Evolutionary conservation across 2,113 vertebrate genomes (phyloP).

Genomic region (Alces alces): DNA sequence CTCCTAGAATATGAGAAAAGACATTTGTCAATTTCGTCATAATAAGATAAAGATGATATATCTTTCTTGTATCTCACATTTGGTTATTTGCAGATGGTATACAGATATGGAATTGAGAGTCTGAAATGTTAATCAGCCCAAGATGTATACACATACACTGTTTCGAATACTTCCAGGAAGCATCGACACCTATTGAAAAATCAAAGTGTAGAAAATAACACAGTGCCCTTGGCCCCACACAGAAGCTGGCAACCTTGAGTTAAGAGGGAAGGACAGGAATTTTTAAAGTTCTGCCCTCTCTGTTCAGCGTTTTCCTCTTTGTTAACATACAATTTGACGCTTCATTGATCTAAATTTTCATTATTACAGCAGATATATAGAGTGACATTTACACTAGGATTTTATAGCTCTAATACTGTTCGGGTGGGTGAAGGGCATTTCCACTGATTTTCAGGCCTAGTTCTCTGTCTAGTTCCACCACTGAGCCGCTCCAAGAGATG

Average conservation of each 20-base stretch:
- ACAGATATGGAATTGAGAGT: background rate
- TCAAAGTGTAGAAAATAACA: background rate
- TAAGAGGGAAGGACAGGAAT: background rate
- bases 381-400: background rate
- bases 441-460: background rate
- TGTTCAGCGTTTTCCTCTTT: background rate
- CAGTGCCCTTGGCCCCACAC: background rate
- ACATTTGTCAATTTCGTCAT: background rate
- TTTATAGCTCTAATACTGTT: background rate
- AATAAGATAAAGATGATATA: background rate
- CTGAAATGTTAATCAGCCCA: background rate
- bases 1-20: background rate
- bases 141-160: background rate
- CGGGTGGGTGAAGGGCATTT: background rate
- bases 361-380: background rate
- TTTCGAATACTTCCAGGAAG: background rate
- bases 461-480: background rate
- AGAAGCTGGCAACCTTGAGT: background rate
- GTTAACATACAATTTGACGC: background rate
- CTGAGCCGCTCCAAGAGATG: background rate
- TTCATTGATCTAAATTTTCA: slow-evolving; percentile 9
- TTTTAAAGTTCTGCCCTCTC: background rate
- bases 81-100: background rate
- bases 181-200: background rate
- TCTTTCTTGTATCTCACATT: background rate